Evolutionary conservation across 2,888 invertebrate genomes (phyloP), one percentile per base, ranked within the genome.

Genomic region (Scaptomyza reducta): DNA sequence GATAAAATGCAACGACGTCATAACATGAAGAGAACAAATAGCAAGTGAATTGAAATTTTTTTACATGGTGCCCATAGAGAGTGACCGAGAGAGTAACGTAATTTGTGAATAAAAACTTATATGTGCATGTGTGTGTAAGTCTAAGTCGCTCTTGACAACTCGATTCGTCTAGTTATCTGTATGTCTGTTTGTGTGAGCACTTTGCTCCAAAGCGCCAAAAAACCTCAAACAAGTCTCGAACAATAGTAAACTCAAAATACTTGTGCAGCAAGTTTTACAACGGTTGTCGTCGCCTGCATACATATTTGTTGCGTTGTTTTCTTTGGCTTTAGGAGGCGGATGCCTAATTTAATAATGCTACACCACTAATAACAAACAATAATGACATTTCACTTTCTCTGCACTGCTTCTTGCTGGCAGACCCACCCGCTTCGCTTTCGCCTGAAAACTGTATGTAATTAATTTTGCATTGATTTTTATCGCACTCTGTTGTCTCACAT

Each of bases 401-500:
- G 35, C 53, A 58, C 50, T 45, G 42, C 50, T 35, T 58, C 53
- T 49, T 53, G 40, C 57, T 47, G 22, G 31, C 18, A 13, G 35
- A 22, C 31, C 40, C 9, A 14, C 49, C 33, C 46, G 22, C 40
- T 42, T 49, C 10, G 49, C 13, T 16, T 40, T 31, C 18, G 45
- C 14, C 38, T 40, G n/a, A 16, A 45, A 60, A 63, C 63, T 63
- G 59, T 60, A 66, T 71, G 70, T 71, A 73, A 74, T 74, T 74
- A 53, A 74, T 67, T 80, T 84, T 80, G 67, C 81, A 84, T 82
- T 81, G 82, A 87, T 82, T 82, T 82, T 82, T 77, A 77, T 74
- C 64, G 57, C 49, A 49, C 45, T 54, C 40, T 51, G 45, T 62
- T 49, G 41, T 44, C 46, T 27, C 58, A 31, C 16, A 42, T 31